Evolutionary conservation across 1,140 invertebrate species (phyloP), one percentile per base, ranked within the genome.

Genomic region (Neodiprion fabricii): DNA sequence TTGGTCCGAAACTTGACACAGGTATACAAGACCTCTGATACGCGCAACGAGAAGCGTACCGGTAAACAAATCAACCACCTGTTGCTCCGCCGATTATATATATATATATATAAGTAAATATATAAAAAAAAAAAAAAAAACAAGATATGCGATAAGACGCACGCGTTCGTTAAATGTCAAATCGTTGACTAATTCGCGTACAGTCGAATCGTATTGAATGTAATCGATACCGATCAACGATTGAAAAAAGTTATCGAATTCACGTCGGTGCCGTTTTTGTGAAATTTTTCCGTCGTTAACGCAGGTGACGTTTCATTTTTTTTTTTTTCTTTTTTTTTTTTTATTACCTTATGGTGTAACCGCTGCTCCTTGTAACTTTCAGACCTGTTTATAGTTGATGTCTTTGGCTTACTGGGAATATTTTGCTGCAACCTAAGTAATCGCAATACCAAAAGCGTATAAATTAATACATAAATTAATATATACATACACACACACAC

Each of bases 361-460:
- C 90, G 85, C 28, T 40, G 28, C 78, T 92, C 91, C 80, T 91
- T 91, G 83, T 91, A 91, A 86, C 91, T 92, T 84, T 92, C 91
- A 76, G 91, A 91, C 79, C 91, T 87, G 78, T 90, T 91, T 83
- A 92, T 91, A 77, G 89, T 89, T 77, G 89, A 89, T 73, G 86
- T 87, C 79, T 90, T 89, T 89, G 87, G 87, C 84, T 89, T 89
- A 84, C 81, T 87, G 81, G 87, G 85, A 84, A 87, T 81, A 88
- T 86, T 86, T 88, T 90, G 86, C 80, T 88, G 87, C 82, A 89
- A 85, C 87, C 87, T 88, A 76, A 68, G 17, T 50, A 69, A 67
- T 67, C 49, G 67, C 68, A 72, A 68, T 74, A 79, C 53, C 11
- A 40, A 40, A 40, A 40, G 28, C 28, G 28, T 40, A 5, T 61